Evolutionary conservation across 2,888 invertebrate species (phyloP), one percentile per base, ranked within the genome.

Genomic region (Gnatocerus cornutus): DNA sequence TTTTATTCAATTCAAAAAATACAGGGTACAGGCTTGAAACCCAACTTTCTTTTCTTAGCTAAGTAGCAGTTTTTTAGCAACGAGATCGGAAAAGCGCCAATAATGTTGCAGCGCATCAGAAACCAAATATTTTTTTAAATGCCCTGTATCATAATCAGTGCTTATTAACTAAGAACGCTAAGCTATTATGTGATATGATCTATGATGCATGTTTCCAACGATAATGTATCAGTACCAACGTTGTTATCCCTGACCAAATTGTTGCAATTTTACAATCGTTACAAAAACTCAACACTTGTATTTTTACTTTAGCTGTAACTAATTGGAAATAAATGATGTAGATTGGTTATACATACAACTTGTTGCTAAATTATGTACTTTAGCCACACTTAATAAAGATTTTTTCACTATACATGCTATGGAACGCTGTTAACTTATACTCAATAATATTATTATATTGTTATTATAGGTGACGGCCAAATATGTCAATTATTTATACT

Each of bases 121-220:
- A 33, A 63, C 63, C 53, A 43, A 63, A 50, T 62, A 63, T 63
- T 53, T 63, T 64, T 65, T 63, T 63, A 63, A 63, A 65, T 46
- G 65, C 65, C 65, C 65, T 65, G 65, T 56, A 65, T 56, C 37
- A 33, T 64, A 56, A 14, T 16, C 46, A n/a, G 63, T 52, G 63
- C 63, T 63, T 63, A 52, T 59, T 59, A 59, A 21, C 55, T 46
- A 45, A 33, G 16, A 66, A 66, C 58, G 66, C 58, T 59, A 50
- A 66, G 66, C 66, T 66, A 21, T 66, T 66, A 58, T 66, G 66
- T 66, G 66, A 66, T 66, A 66, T 66, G 14, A 46, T 46, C 58
- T 27, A 59, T 21, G 56, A 58, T 58, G 66, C 58, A 56, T 58
- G 58, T 58, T 58, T 52, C 16, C 53, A 59, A 43, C 45, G 50